phyloP scores from a whole-genome alignment of 2,888 invertebrate species.

The Hymenopus coronatus region DNA sequence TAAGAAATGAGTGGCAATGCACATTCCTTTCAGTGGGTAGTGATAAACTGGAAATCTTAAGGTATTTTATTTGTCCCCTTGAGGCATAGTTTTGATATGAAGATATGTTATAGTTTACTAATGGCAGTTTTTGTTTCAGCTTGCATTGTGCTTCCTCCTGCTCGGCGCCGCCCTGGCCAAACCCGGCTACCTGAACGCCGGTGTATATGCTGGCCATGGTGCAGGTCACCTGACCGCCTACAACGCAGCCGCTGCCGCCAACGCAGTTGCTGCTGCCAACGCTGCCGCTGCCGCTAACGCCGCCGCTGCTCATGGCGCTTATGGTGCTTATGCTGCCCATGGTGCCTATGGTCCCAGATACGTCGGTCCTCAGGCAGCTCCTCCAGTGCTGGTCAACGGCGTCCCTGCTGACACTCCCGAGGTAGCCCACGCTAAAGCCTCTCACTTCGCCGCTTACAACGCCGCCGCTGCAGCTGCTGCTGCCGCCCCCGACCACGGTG shows the following conservation, averaged over 20 bases:
- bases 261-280: not conserved
- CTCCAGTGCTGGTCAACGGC: not conserved
- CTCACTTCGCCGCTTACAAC: conserved; percentile 20
- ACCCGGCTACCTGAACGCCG: not conserved
- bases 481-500: not conserved
- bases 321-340: not conserved
- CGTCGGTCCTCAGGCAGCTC: conserved; percentile 28
- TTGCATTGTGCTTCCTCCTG: not conserved
- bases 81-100: too few species aligned
- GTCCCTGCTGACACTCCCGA: conserved; percentile 26
- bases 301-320: not conserved
- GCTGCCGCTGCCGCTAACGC: not conserved
- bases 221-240: conserved; percentile 46
- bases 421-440: conserved; percentile 27
- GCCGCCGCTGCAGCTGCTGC: conserved; percentile 36
- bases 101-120: not conserved
- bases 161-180: not conserved
- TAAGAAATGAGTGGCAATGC: too few species aligned
- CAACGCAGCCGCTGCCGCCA: not conserved
- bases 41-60: too few species aligned
- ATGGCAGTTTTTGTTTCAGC: not conserved
- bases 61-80: too few species aligned
- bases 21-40: too few species aligned
- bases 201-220: conserved; percentile 35
- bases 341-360: not conserved